phyloP scores from a whole-genome alignment of 35 echinoderm and acorn worm genomes.

The Apostichopus japonicus region DNA sequence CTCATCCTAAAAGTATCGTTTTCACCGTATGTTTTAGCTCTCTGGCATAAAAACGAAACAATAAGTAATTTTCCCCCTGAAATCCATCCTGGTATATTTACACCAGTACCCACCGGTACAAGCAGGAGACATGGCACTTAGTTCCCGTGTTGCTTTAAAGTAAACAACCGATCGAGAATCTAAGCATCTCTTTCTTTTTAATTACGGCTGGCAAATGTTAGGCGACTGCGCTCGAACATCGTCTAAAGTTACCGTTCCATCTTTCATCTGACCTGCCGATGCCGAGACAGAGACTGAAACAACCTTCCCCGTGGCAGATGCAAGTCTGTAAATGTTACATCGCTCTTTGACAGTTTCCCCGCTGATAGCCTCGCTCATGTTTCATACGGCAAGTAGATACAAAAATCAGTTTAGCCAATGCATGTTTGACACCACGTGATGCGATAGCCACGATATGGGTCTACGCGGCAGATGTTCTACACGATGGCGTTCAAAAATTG shows the following conservation, averaged over 20 bases:
- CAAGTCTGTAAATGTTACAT: background rate
- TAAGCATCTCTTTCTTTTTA: background rate
- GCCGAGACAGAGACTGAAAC: background rate
- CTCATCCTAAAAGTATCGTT: no score
- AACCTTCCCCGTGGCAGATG: background rate
- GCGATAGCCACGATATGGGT: no score
- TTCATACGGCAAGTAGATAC: background rate
- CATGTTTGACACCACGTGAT: no score
- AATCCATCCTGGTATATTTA: no score
- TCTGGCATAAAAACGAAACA: no score
- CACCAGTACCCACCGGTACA: no score
- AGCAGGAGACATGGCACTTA: no score
- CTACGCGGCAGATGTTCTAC: no score
- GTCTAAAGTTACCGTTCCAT: constrained; percentile 2
- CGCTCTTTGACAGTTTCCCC: background rate
- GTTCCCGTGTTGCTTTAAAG: background rate
- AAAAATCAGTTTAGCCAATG: no score
- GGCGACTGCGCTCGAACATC: background rate
- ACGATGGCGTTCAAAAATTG: no score
- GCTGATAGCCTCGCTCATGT: background rate
- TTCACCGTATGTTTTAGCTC: no score
- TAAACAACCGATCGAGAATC: background rate
- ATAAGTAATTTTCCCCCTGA: no score
- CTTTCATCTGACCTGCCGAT: background rate
- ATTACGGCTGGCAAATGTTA: background rate